A percentile compares a stretch with the other conserved stretches of the same genome.
Evolutionary conservation across 2,888 invertebrate species (phyloP).

Genomic region (Magallana nippona): DNA sequence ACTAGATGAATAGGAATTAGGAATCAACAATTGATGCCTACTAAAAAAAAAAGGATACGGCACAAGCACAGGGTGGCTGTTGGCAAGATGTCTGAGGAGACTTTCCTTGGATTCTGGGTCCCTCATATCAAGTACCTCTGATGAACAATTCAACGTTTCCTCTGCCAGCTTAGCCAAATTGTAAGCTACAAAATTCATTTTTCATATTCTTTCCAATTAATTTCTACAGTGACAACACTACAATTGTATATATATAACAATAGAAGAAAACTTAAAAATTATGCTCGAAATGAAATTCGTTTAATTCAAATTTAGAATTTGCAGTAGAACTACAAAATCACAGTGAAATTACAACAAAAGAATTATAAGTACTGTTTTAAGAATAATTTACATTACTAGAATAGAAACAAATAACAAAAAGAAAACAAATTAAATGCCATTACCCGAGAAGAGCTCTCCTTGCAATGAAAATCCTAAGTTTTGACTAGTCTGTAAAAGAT

Average conservation of each 20-base stretch:
- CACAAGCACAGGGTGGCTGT: conserved; percentile 84
- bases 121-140: conserved; percentile 79
- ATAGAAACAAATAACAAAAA: too few relatives aligned
- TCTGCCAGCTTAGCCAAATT: conserved; percentile 85
- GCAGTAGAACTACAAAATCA: too few relatives aligned
- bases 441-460: conserved; percentile 88
- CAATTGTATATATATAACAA: too few relatives aligned
- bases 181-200: conserved; percentile 9
- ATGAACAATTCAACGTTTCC: conserved; percentile 81
- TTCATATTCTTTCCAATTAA: background rate
- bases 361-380: background rate
- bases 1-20: background rate
- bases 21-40: background rate
- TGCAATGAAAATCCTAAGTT: conserved; percentile 86
- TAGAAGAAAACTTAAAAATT: too few relatives aligned
- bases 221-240: too few relatives aligned
- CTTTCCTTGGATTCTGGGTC: conserved; percentile 76
- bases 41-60: conserved; percentile 83
- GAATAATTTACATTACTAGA: too few relatives aligned
- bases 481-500: conserved; percentile 84
- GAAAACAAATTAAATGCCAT: conserved; percentile 25
- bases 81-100: conserved; percentile 82
- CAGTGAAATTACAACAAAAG: too few relatives aligned
- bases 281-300: too few relatives aligned
- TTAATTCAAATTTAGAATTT: too few relatives aligned